phyloP scores from a whole-genome alignment of 2,113 vertebrate genomes.

The Scolopax mira region DNA sequence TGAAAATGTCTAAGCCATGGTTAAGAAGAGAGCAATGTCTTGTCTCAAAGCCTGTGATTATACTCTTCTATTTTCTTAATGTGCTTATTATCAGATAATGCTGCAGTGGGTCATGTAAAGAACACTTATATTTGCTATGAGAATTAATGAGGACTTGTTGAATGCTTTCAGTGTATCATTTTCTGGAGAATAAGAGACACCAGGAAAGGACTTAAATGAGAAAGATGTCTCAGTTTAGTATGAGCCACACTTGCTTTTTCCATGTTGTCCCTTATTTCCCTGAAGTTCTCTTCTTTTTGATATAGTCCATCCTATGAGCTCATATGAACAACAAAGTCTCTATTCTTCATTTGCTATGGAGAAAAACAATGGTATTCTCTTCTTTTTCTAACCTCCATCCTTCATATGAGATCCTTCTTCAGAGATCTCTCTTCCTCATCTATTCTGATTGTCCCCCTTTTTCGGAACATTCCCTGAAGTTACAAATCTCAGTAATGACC shows the following conservation, averaged over 20 bases:
- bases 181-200: neutral
- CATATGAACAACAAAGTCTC: neutral
- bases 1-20: neutral
- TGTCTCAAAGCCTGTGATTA: neutral
- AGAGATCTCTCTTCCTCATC: neutral
- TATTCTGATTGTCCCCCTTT: neutral
- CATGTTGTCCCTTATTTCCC: neutral
- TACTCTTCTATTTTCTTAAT: neutral
- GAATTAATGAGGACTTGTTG: neutral
- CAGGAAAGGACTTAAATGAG: neutral
- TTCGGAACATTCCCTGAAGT: neutral
- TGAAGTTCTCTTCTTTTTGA: neutral
- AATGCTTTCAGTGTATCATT: neutral
- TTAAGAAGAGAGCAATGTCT: neutral
- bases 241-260: neutral
- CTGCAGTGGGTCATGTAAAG: neutral
- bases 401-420: neutral
- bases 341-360: neutral
- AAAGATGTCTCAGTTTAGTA: neutral
- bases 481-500: neutral
- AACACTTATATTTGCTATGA: neutral
- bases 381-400: neutral
- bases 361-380: neutral
- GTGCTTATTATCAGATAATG: neutral
- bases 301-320: neutral